A percentile compares a stretch with the other conserved stretches of the same genome.
Conservation (phyloP, 1,140 invertebrate species). For the Bombus pascuorum region DNA sequence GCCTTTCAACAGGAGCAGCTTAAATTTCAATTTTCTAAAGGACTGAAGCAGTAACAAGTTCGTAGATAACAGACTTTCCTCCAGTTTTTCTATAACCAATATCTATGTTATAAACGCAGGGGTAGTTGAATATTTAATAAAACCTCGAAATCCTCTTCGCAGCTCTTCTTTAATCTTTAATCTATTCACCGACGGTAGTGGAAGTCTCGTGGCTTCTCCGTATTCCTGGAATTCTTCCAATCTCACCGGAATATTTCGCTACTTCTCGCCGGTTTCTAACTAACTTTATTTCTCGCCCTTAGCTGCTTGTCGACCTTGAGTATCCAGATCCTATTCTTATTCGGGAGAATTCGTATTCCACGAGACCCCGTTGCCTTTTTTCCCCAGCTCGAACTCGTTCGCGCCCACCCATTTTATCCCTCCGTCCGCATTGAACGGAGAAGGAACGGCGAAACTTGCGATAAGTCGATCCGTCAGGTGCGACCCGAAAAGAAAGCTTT, state of each 20-base stretch:
- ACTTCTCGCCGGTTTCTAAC: constrained; percentile 54
- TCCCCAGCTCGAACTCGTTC: constrained; percentile 43
- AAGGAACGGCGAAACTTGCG: constrained; percentile 55
- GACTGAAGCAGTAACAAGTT: not conserved
- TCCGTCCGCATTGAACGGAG: constrained; percentile 6
- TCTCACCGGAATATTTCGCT: constrained; percentile 51
- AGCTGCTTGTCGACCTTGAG: constrained; percentile 47
- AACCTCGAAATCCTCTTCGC: constrained; percentile 39
- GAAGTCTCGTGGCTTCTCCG: not conserved
- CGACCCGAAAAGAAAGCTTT: constrained; percentile 69
- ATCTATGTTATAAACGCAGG: constrained; percentile 33
- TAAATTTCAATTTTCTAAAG: constrained; percentile 30
- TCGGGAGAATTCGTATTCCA: constrained; percentile 63
- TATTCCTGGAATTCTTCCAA: constrained; percentile 52
- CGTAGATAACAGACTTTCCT: constrained; percentile 28
- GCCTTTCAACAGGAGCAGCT: not conserved
- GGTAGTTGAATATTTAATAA: constrained; percentile 54
- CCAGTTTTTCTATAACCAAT: constrained; percentile 45
- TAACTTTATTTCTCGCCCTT: constrained; percentile 62
- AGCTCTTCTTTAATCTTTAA: constrained; percentile 53
- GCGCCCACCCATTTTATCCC: not conserved
- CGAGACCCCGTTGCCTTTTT: constrained; percentile 38
- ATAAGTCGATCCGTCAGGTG: constrained; percentile 72
- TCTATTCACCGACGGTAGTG: constrained; percentile 12
- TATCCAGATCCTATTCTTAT: constrained; percentile 62